phyloP scores from a whole-genome alignment of 2,797 vertebrate genomes.

The Hafferia zeledoni region DNA sequence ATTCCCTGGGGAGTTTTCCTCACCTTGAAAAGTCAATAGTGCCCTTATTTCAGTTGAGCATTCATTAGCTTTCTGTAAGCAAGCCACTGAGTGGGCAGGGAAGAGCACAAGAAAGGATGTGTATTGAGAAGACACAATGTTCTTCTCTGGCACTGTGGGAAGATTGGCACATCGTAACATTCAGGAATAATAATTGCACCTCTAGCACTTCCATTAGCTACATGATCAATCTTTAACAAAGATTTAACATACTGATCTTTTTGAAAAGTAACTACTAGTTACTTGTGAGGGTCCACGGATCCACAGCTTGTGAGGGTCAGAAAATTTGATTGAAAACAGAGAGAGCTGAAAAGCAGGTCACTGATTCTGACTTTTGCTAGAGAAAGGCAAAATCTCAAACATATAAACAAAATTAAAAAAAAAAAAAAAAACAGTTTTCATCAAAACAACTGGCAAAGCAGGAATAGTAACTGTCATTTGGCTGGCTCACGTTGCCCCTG shows the following conservation, averaged over 20 bases:
- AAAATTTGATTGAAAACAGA: neutral
- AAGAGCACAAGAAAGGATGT: neutral
- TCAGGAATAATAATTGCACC: conserved; percentile 2
- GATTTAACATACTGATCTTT: neutral
- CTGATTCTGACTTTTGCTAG: neutral
- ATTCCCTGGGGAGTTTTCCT: neutral
- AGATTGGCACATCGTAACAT: neutral
- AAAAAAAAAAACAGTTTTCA: neutral
- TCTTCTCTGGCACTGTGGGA: neutral
- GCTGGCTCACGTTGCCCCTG: accelerated
- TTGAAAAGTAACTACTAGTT: neutral
- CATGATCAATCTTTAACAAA: neutral
- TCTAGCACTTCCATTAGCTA: neutral
- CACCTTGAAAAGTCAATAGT: neutral
- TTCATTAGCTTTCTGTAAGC: neutral
- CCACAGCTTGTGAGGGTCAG: neutral
- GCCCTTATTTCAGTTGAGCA: neutral
- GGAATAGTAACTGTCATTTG: neutral
- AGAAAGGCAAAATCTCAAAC: neutral
- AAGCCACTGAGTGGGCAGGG: neutral
- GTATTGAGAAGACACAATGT: neutral
- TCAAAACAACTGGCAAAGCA: neutral
- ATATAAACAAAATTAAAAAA: neutral
- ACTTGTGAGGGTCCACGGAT: no score
- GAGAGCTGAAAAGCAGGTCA: neutral